Conservation (phyloP, 2,113 vertebrate genomes). For the Kryptolebias marmoratus region DNA sequence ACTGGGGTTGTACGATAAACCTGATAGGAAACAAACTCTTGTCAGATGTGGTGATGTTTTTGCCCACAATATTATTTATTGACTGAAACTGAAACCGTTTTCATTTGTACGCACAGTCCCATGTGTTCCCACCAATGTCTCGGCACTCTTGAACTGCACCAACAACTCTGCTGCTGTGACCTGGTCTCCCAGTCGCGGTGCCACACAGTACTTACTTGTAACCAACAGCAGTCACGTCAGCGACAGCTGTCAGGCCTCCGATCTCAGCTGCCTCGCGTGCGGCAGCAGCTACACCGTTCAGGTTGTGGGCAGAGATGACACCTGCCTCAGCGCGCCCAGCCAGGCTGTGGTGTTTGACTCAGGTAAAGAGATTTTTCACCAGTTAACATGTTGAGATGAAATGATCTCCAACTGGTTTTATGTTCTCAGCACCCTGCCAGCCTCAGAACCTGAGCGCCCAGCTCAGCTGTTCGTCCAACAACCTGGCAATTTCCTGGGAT, state of each 20-base stretch:
- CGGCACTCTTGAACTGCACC: conserved; percentile 56
- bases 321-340: conserved; percentile 69
- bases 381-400: no score
- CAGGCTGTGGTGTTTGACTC: conserved; percentile 52
- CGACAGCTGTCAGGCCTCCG: conserved; percentile 53
- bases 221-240: conserved; percentile 47
- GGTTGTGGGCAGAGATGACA: conserved; percentile 55
- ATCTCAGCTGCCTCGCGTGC: conserved; percentile 58
- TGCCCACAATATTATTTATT: not conserved
- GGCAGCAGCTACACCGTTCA: conserved; percentile 62
- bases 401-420: not conserved
- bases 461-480: conserved; percentile 58
- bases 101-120: conserved; percentile 57
- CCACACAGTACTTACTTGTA: conserved; percentile 51
- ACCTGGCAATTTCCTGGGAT: conserved; percentile 66
- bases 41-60: not conserved
- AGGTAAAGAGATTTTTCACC: conserved; percentile 51
- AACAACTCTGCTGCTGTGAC: conserved; percentile 64
- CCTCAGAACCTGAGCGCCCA: conserved; percentile 60
- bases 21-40: no score
- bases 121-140: conserved; percentile 66
- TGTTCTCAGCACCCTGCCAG: conserved; percentile 64
- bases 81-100: not conserved
- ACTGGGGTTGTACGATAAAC: no score
- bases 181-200: conserved; percentile 70